Percentiles rank a stretch among this genome's conserved stretches.
Evolutionary conservation across 2,113 vertebrate species (phyloP).

Genomic region (Oncorhynchus kisutch): DNA sequence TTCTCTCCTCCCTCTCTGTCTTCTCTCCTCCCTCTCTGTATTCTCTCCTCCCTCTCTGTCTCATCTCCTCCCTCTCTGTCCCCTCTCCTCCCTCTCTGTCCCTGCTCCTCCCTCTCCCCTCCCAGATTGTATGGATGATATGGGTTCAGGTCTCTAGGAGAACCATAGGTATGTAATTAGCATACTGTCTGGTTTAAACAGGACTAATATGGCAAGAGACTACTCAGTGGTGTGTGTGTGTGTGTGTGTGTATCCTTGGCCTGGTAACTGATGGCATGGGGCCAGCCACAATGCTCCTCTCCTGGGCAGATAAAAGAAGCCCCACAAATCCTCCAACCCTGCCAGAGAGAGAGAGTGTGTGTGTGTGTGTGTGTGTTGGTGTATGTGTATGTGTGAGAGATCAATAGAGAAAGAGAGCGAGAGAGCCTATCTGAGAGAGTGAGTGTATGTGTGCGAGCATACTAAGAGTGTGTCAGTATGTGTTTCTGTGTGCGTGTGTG

Average conservation of each 20-base stretch:
- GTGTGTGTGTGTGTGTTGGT: no score
- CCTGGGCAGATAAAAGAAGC: conserved; percentile 48
- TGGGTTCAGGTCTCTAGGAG: no score
- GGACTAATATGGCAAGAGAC: background rate
- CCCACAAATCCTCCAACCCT: conserved; percentile 40
- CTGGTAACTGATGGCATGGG: conserved; percentile 50
- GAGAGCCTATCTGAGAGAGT: background rate
- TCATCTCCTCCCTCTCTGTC: no score
- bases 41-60: no score
- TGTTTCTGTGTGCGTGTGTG: background rate
- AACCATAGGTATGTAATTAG: no score
- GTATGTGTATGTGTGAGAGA: background rate
- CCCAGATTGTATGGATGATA: no score
- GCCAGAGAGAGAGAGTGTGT: conserved; percentile 9
- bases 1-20: no score
- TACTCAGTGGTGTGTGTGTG: background rate
- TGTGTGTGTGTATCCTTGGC: no score
- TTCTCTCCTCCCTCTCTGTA: no score
- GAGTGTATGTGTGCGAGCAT: background rate
- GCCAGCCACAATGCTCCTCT: conserved; percentile 56
- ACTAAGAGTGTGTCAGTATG: background rate
- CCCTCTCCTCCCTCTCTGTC: no score
- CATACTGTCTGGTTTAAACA: no score
- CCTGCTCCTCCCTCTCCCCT: no score
- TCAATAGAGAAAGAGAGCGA: conserved; percentile 16